phyloP scores from a whole-genome alignment of 2,797 vertebrate species.

The Otolemur crassicaudatus region DNA sequence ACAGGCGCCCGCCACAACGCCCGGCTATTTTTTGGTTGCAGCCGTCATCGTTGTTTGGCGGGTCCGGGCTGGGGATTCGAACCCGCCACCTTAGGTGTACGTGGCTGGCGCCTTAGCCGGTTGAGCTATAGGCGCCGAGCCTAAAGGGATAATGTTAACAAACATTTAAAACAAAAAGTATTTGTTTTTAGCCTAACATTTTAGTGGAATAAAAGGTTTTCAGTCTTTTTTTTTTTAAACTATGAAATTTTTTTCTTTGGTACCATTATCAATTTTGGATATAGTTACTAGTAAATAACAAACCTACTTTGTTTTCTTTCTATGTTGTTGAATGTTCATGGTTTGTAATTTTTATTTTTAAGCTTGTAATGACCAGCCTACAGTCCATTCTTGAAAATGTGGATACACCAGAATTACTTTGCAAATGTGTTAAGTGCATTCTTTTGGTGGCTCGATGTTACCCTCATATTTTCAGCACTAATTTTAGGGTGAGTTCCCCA shows the following conservation, averaged over 20 bases:
- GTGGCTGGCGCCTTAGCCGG: too few species aligned
- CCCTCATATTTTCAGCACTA: constrained; percentile 99
- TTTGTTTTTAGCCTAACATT: constrained; percentile 55
- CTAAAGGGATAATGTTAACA: too few species aligned
- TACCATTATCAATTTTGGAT: not conserved
- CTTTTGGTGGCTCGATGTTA: constrained; percentile 97
- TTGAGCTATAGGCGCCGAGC: too few species aligned
- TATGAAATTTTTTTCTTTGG: constrained; percentile 18
- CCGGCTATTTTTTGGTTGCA: too few species aligned
- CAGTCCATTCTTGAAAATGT: constrained; percentile 99
- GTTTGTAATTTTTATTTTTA: constrained; percentile 69
- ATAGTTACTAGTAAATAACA: not conserved
- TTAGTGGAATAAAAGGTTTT: constrained; percentile 29
- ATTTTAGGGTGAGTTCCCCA: constrained; percentile 95
- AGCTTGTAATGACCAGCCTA: constrained; percentile 99
- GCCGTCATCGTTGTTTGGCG: too few species aligned
- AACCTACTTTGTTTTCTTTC: constrained; percentile 25
- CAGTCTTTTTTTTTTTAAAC: not conserved
- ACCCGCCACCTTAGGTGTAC: too few species aligned
- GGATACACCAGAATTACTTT: constrained; percentile 98
- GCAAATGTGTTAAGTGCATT: constrained; percentile 98
- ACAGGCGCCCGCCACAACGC: too few species aligned
- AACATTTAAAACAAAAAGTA: not conserved
- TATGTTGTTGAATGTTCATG: constrained; percentile 44
- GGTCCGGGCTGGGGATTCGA: too few species aligned